phyloP scores from a whole-genome alignment of 1,140 invertebrate species.

The Atta colombica region DNA sequence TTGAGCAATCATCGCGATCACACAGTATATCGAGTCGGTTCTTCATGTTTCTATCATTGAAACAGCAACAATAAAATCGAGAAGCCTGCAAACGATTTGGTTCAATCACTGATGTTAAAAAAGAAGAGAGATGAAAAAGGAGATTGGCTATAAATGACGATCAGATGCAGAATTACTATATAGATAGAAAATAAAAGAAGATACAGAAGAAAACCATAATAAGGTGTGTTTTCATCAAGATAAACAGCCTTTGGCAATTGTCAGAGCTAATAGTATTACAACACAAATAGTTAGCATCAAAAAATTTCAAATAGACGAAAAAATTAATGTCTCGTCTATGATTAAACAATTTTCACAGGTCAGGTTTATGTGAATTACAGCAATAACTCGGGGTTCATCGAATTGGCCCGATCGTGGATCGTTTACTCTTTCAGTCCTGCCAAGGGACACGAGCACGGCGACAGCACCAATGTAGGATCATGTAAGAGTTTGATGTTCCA shows the following conservation, averaged over 20 bases:
- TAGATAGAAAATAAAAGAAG: not conserved
- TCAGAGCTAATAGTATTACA: slow-evolving; percentile 27
- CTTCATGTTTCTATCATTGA: slow-evolving; percentile 24
- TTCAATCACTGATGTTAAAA: not conserved
- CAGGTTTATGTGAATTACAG: not conserved
- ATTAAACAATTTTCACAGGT: slow-evolving; percentile 15
- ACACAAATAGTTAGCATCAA: slow-evolving; percentile 9
- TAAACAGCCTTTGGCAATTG: slow-evolving; percentile 4
- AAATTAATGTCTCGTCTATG: not conserved
- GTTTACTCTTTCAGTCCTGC: slow-evolving; percentile 22
- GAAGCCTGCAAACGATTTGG: slow-evolving; percentile 17
- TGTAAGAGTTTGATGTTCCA: slow-evolving; percentile 77
- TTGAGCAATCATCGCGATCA: slow-evolving; percentile 69
- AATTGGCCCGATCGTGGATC: slow-evolving; percentile 34
- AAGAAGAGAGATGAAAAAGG: not conserved
- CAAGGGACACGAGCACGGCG: slow-evolving; percentile 37
- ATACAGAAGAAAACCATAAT: not conserved
- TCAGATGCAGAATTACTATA: not conserved
- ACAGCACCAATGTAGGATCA: slow-evolving; percentile 35
- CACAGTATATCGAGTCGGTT: slow-evolving; percentile 28
- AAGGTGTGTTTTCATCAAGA: slow-evolving; percentile 5
- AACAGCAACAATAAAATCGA: not conserved
- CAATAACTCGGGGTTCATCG: slow-evolving; percentile 3
- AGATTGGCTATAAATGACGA: not conserved
- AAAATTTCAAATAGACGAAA: not conserved